Percentiles rank a stretch among this genome's conserved stretches.
phyloP scores from a whole-genome alignment of 2,113 vertebrate genomes.

The Taurulus bubalis region DNA sequence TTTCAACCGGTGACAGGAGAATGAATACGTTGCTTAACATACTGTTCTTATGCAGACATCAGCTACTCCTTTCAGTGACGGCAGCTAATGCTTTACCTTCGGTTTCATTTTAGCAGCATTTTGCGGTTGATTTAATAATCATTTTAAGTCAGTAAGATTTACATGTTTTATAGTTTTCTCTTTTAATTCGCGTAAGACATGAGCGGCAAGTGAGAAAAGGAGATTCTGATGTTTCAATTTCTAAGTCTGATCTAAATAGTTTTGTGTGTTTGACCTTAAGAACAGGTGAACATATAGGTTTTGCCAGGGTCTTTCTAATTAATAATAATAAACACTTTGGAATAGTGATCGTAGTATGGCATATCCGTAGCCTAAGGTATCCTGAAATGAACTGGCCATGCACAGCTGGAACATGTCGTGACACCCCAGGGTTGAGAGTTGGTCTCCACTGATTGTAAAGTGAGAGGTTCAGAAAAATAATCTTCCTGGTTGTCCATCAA shows the following conservation, averaged over 20 bases:
- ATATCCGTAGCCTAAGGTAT: too few relatives aligned
- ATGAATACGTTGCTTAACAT: too few relatives aligned
- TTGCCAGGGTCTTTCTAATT: too few relatives aligned
- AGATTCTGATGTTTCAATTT: background rate
- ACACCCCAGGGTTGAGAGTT: background rate
- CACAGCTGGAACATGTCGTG: background rate
- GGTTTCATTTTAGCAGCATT: too few relatives aligned
- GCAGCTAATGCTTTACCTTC: too few relatives aligned
- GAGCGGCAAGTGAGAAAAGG: background rate
- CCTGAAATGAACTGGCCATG: background rate
- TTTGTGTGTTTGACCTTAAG: background rate
- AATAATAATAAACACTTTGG: background rate
- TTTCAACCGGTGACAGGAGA: too few relatives aligned
- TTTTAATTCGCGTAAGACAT: background rate
- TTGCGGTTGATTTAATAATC: background rate
- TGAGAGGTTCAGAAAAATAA: background rate
- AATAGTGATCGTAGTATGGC: background rate
- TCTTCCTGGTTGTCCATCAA: constrained; percentile 1
- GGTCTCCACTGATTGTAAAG: background rate
- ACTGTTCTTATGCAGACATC: too few relatives aligned
- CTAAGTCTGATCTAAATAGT: background rate
- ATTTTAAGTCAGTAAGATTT: too few relatives aligned
- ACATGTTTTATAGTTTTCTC: too few relatives aligned
- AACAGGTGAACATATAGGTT: background rate
- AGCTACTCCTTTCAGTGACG: background rate